These are phyloP conservation scores for Drosophila cracens DNA, from an alignment of 2,888 invertebrate species.

Conservation along the genomic window DNA sequence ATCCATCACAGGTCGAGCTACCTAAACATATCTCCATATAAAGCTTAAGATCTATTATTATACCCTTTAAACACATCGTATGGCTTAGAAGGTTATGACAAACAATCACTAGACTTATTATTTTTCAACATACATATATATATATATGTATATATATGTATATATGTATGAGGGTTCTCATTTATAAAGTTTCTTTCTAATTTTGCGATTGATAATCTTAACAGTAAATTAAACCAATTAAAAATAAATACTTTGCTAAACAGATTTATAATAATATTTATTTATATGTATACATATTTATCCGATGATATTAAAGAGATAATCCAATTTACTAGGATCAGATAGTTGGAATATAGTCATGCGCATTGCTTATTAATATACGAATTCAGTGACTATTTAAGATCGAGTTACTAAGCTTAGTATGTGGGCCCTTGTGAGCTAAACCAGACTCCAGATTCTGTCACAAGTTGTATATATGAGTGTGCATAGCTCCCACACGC, in stretches of 20 bases:
- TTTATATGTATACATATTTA: neutral
- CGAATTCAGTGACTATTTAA: neutral
- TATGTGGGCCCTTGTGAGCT: neutral
- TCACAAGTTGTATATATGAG: neutral
- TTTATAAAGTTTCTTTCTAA: neutral
- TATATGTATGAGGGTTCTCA: neutral
- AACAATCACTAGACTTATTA: neutral
- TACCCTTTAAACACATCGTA: constrained; percentile 23
- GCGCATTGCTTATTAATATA: neutral
- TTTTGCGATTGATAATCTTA: neutral
- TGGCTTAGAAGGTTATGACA: neutral
- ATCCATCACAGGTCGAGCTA: constrained; percentile 20
- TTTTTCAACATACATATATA: neutral
- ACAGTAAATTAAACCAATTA: neutral
- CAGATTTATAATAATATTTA: neutral
- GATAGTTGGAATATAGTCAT: neutral
- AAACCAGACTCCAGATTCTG: neutral
- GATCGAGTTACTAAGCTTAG: neutral
- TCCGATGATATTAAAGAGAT: neutral
- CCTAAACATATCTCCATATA: constrained; percentile 8
- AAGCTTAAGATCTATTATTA: constrained; percentile 18
- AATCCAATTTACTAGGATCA: neutral
- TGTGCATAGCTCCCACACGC: neutral
- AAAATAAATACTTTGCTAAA: neutral
- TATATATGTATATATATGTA: too few species aligned